phyloP scores from a whole-genome alignment of 2,797 vertebrate genomes.

The Falco columbarius region DNA sequence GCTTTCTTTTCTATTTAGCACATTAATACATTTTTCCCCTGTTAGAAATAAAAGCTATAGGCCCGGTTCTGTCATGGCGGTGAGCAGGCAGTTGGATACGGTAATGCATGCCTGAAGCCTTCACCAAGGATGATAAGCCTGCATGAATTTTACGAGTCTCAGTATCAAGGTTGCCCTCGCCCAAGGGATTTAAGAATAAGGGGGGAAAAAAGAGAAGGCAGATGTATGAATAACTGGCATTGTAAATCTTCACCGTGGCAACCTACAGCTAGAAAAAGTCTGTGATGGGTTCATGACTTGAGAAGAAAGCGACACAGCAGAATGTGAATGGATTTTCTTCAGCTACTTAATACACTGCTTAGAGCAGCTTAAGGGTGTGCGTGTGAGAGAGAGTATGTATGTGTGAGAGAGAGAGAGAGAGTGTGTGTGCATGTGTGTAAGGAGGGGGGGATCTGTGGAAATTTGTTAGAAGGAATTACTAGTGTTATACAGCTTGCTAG shows the following conservation, averaged over 20 bases:
- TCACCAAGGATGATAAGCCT: slow-evolving; percentile 89
- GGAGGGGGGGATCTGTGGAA: slow-evolving; percentile 78
- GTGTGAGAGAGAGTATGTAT: slow-evolving; percentile 46
- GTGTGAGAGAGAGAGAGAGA: slow-evolving; percentile 64
- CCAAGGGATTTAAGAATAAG: slow-evolving; percentile 86
- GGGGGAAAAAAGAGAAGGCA: slow-evolving; percentile 79
- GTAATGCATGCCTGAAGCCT: slow-evolving; percentile 83
- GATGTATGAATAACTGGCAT: slow-evolving; percentile 91
- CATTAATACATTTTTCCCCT: slow-evolving; percentile 46
- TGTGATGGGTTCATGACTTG: slow-evolving; percentile 89
- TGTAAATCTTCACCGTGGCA: slow-evolving; percentile 95
- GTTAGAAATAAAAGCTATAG: slow-evolving; percentile 76
- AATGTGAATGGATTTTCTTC: slow-evolving; percentile 90
- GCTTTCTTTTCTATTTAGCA: slow-evolving; percentile 54
- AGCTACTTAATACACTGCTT: slow-evolving; percentile 93
- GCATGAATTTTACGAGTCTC: slow-evolving; percentile 89
- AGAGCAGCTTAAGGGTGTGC: slow-evolving; percentile 87
- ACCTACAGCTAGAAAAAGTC: slow-evolving; percentile 88
- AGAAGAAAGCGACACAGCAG: slow-evolving; percentile 85
- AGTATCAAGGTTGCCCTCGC: slow-evolving; percentile 90
- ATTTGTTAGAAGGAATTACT: slow-evolving; percentile 91
- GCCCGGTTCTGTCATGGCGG: slow-evolving; percentile 80
- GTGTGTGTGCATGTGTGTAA: slow-evolving; percentile 40
- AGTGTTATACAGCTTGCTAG: slow-evolving; percentile 85
- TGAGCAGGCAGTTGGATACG: slow-evolving; percentile 77